Base-by-base conservation (phyloP, 2,797 vertebrate genomes). In the Staurois parvus region DNA sequence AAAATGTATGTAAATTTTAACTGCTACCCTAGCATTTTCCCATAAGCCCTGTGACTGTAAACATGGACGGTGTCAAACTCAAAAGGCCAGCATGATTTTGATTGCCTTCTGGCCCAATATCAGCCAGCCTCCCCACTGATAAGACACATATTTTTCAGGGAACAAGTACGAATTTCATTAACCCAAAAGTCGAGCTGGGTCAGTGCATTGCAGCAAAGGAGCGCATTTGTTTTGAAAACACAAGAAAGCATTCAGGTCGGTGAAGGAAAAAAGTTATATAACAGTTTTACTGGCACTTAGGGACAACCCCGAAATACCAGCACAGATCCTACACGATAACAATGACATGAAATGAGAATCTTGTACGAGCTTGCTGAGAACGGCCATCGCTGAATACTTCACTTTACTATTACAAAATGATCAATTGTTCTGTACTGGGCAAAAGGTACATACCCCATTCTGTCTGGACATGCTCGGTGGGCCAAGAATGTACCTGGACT, bases 401-500 rank as follows among this genome's bases (percentile, higher is more conserved):
- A 90, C 87, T 91, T 89, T 87, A 89, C 84, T 88, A 89, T 79
- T 84, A 89, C 88, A 93, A 89, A 93, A 89, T 90, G 88, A 92
- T 89, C 91, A 90, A 92, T 93, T 93, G 91, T 91, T 91, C 90
- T 88, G 90, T 83, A 74, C 64, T 90, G 88, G 88, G 90, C 79
- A 88, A 88, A n/a, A 92, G 91, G 90, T 89, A 90, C 84, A 88
- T 86, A 88, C 83, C 91, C 89, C 89, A 85, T 93, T 94, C 90
- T 94, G 92, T 92, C 87, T 88, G 90, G 91, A 91, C 88, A 90
- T 88, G 90, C 87, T 90, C 85, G 90, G 87, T 78, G 80, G 91
- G 93, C 95, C 92, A 95, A 94, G 94, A 96, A 97, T 95, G 94
- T 92, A 94, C 93, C 93, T 93, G 92, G 89, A 89, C 90, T 92